A percentile compares a stretch with the other conserved stretches of the same genome.
phyloP scores from a whole-genome alignment of 2,113 vertebrate species.

The Elephas maximus region DNA sequence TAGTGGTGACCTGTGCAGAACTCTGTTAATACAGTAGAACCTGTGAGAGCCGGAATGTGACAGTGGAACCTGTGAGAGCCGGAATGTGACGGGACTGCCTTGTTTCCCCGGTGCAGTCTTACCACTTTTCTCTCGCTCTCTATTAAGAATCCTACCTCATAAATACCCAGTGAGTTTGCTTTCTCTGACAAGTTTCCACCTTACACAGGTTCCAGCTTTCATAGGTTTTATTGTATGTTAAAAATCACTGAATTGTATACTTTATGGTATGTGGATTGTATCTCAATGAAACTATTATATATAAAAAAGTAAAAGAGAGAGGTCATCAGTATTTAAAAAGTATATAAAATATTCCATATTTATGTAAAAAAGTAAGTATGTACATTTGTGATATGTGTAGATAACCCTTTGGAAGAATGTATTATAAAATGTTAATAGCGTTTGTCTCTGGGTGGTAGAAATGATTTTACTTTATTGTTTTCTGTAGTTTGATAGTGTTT shows the following conservation, averaged over 20 bases:
- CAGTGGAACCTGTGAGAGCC: background rate
- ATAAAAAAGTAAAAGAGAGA: constrained; percentile 21
- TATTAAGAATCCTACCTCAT: background rate
- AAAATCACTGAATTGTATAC: background rate
- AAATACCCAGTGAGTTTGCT: background rate
- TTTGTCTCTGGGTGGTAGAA: background rate
- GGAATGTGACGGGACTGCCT: background rate
- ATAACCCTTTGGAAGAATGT: background rate
- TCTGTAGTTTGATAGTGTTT: constrained; percentile 9
- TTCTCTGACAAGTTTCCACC: background rate
- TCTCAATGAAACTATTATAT: background rate
- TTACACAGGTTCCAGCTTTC: background rate
- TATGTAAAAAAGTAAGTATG: background rate
- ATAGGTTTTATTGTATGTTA: background rate
- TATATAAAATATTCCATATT: background rate
- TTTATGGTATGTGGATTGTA: background rate
- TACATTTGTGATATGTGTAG: constrained; percentile 29
- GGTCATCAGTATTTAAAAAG: background rate
- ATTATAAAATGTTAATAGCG: background rate
- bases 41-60: background rate
- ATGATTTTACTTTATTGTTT: constrained; percentile 17
- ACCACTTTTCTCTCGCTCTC: background rate
- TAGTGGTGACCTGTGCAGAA: background rate
- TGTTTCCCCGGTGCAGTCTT: background rate
- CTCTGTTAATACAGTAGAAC: background rate